These are phyloP conservation scores for Ageneiosus marmoratus DNA, from an alignment of 2,113 vertebrate genomes.

Conservation along the genomic window DNA sequence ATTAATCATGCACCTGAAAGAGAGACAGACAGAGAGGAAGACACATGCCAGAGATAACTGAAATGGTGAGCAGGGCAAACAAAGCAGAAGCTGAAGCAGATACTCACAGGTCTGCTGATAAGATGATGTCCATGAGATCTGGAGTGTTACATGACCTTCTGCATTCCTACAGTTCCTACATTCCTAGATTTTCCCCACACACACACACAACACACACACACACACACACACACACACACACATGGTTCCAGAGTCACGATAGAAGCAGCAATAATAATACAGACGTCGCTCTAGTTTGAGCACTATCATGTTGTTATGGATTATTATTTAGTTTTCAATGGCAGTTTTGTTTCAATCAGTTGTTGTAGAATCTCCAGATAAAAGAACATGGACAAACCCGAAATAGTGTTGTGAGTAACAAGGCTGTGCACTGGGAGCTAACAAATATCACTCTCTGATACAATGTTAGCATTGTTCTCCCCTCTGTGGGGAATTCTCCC, in stretches of 20 bases:
- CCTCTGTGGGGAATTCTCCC: conserved; percentile 10
- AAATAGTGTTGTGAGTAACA: not conserved
- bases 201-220: conserved; percentile 15
- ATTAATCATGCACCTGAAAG: conserved; percentile 23
- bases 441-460: conserved; percentile 26
- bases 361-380: not conserved
- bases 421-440: conserved; percentile 11
- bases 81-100: conserved; percentile 18
- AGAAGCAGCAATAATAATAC: conserved; percentile 10
- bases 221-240: conserved; percentile 14
- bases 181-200: not conserved
- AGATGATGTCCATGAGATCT: conserved; percentile 18
- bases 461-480: conserved; percentile 45
- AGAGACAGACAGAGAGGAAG: not conserved
- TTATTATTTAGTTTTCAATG: not conserved
- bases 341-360: not conserved
- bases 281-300: not conserved
- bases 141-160: conserved; percentile 32
- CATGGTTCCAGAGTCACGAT: not conserved
- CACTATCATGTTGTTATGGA: not conserved
- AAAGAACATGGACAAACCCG: conserved; percentile 2
- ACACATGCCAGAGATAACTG: conserved; percentile 18
- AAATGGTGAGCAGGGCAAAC: not conserved
- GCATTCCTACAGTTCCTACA: not conserved
- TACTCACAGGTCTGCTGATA: conserved; percentile 38